A percentile compares a stretch with the other conserved stretches of the same genome.
Evolutionary conservation across 2,797 vertebrate genomes (phyloP).

Genomic region (Heteromormyrus szaboi): DNA sequence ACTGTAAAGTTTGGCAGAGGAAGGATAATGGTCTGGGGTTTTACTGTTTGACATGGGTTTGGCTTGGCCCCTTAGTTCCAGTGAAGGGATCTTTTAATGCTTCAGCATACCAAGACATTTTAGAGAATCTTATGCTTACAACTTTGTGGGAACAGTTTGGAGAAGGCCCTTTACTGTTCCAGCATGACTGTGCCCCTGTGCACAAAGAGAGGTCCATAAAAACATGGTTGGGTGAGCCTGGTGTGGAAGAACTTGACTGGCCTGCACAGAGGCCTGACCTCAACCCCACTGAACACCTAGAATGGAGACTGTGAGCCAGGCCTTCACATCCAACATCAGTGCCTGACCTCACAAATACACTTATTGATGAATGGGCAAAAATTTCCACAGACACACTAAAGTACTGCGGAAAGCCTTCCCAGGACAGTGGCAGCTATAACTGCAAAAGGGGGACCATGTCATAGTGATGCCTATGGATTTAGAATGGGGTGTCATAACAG

Average conservation of each 20-base stretch:
- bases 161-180: background rate
- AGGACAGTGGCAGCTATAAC: background rate
- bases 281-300: background rate
- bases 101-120: background rate
- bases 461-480: background rate
- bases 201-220: background rate
- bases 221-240: background rate
- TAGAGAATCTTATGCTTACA: background rate
- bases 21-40: background rate
- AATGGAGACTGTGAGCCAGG: background rate
- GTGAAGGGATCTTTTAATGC: background rate
- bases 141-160: background rate
- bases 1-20: background rate
- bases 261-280: background rate
- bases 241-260: background rate
- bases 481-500: background rate
- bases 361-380: background rate
- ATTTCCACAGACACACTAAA: background rate
- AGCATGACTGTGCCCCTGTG: background rate
- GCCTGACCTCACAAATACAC: background rate
- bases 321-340: background rate
- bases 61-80: background rate
- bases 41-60: background rate
- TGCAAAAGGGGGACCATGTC: background rate
- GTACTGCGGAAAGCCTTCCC: background rate